Evolutionary conservation across 2,113 vertebrate genomes (phyloP).

Genomic region (Columba livia): DNA sequence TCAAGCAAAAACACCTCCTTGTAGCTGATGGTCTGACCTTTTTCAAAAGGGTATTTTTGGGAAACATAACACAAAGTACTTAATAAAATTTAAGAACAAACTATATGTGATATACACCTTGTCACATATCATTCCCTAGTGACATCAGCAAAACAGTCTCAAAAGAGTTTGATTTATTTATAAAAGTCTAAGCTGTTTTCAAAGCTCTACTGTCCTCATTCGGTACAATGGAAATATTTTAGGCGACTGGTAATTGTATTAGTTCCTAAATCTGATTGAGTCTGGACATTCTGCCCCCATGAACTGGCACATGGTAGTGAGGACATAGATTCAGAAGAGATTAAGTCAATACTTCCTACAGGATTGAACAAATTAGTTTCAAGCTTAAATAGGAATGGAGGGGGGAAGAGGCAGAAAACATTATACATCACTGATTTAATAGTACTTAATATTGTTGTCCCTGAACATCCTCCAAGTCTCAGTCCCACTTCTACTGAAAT

Average conservation of each 20-base stretch:
- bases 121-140: not conserved
- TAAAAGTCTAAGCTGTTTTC: not conserved
- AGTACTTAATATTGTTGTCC: not conserved
- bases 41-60: not conserved
- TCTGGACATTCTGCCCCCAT: not conserved
- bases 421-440: not conserved
- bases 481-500: not conserved
- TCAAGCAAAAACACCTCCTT: not conserved
- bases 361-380: constrained; percentile 22
- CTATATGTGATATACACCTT: not conserved
- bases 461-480: not conserved
- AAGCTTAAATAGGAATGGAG: not conserved
- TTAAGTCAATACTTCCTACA: constrained; percentile 30
- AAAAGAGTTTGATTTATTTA: not conserved
- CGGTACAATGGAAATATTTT: constrained; percentile 16
- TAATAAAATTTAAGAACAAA: not conserved
- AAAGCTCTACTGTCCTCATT: not conserved
- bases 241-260: constrained; percentile 25
- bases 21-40: not conserved
- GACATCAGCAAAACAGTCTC: not conserved
- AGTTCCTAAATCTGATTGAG: constrained; percentile 44
- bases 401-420: not conserved
- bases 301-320: not conserved
- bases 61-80: not conserved
- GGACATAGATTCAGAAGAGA: not conserved